These are phyloP conservation scores for Dipodomys stephensi DNA, from an alignment of 2,113 vertebrate species.

Conservation along the genomic window DNA sequence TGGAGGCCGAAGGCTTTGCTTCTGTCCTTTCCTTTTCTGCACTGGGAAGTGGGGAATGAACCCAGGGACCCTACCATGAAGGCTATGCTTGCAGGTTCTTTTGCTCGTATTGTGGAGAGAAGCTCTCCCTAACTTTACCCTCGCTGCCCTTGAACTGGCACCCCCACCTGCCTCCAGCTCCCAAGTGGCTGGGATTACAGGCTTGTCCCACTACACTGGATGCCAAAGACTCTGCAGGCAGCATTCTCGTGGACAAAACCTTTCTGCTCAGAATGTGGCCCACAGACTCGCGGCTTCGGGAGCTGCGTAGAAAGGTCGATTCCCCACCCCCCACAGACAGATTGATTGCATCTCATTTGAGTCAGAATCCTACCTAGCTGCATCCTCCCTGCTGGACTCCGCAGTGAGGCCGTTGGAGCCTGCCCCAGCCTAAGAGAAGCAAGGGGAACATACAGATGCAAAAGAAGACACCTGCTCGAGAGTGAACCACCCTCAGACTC, in stretches of 20 bases:
- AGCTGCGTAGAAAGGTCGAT: not conserved
- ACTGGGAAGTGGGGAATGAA: too few relatives aligned
- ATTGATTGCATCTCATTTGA: not conserved
- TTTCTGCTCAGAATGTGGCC: not conserved
- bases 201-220: too few relatives aligned
- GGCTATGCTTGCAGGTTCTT: too few relatives aligned
- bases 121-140: not conserved
- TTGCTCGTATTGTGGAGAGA: not conserved
- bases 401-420: not conserved
- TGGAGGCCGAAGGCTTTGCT: not conserved
- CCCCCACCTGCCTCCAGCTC: too few relatives aligned
- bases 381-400: too few relatives aligned
- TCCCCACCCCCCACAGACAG: not conserved
- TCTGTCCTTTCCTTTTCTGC: too few relatives aligned
- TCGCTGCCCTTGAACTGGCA: too few relatives aligned
- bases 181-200: too few relatives aligned
- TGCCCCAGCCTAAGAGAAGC: not conserved
- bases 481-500: not conserved
- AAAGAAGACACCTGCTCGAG: not conserved
- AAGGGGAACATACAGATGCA: not conserved
- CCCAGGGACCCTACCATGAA: too few relatives aligned
- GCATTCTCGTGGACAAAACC: fast-evolving
- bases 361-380: not conserved
- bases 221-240: not conserved
- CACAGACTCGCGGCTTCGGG: not conserved